Base-by-base conservation (phyloP, 2,888 invertebrate species). In the Bellardia bayeri region DNA sequence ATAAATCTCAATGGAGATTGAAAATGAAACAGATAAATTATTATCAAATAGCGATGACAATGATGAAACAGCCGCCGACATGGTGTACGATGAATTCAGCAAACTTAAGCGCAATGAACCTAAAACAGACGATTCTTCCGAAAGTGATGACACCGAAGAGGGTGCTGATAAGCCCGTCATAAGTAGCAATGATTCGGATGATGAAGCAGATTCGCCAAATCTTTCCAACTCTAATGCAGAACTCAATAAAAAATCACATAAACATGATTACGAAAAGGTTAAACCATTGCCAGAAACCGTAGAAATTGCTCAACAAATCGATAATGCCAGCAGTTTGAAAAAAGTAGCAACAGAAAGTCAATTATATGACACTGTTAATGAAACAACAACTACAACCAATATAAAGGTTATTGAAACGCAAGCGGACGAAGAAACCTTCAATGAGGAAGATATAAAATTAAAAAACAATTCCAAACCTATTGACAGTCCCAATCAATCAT, bases 401-500 rank as follows among this genome's bases (percentile, higher is more conserved):
- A 82, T 86, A 58, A 86, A 78, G 86, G 78, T 82, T 85, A 82
- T 82, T 54, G 74, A 78, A 78, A 72, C 66, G 3, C 49, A n/a
- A 56, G 72, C 78, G 72, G 72, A 66, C 9, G 61, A 49, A 68
- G 79, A 68, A 45, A 66, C 83, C 51, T 30, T 74, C 11, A 82
- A 64, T 63, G 83, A 72, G 3, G 45, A 63, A 2, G 63, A 79
- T 69, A 56, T 74, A 51, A 82, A 64, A 61, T 56, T 63, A 8
- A 86, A 86, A 49, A 69, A 23, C 11, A 30, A 45, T 8, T 30
- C 40, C 30, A 85, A 80, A 54, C 45, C 66, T 14, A 74, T 66
- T 8, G 72, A 82, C 11, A 91, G 89, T 75, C 90, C 91, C 11
- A 90, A 91, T 16, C 92, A 92, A 54, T 92, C 92, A 42, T 88